Evolutionary conservation across 2,888 invertebrate species (phyloP).

Genomic region (Chrysodeixis includens): DNA sequence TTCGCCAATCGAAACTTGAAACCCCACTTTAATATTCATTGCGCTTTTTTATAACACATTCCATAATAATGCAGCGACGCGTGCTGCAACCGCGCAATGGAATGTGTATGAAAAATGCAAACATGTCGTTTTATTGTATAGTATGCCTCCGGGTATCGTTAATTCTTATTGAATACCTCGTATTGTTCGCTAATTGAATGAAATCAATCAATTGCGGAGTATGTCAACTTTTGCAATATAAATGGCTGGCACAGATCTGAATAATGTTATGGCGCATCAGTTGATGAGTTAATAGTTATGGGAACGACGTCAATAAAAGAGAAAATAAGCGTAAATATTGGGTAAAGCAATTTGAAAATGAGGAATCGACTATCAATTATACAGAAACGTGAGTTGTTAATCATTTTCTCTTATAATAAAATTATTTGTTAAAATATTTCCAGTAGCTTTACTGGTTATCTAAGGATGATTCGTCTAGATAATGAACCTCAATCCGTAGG

Average conservation of each 20-base stretch:
- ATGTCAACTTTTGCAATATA: slow-evolving; percentile 38
- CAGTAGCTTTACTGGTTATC: neutral
- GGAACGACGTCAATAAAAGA: neutral
- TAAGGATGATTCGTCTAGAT: neutral
- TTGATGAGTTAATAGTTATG: slow-evolving; percentile 18
- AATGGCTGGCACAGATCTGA: slow-evolving; percentile 25
- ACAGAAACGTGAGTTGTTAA: neutral
- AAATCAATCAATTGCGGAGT: slow-evolving; percentile 60
- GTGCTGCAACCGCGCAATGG: slow-evolving; percentile 26
- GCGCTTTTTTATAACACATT: slow-evolving; percentile 16
- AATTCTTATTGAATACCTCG: slow-evolving; percentile 71
- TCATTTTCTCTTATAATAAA: neutral
- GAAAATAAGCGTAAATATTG: neutral
- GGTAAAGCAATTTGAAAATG: neutral
- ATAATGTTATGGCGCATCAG: slow-evolving; percentile 21
- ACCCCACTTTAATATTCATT: slow-evolving; percentile 32
- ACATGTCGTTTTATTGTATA: slow-evolving; percentile 15
- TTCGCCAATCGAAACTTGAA: slow-evolving; percentile 29
- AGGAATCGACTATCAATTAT: neutral
- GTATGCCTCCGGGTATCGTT: slow-evolving; percentile 56
- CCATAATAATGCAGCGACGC: neutral
- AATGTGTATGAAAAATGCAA: slow-evolving; percentile 10
- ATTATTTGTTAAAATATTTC: neutral
- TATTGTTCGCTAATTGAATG: slow-evolving; percentile 72
- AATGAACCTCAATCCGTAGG: neutral